These are phyloP conservation scores for Chaenogobius annularis DNA, from an alignment of 2,113 vertebrate genomes.

Conservation along the genomic window DNA sequence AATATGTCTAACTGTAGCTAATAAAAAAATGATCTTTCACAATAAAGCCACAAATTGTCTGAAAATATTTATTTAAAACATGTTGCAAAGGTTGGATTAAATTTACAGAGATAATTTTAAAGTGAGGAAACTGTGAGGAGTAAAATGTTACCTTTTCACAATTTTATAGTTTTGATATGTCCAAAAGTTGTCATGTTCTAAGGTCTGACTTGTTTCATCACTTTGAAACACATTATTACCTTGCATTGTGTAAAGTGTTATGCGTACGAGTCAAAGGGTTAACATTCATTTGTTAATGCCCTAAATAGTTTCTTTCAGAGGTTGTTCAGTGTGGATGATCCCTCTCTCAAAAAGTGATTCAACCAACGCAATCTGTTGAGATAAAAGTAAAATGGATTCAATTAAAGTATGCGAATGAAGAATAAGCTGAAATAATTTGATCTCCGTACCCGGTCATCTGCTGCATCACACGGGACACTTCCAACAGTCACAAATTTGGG, in stretches of 20 bases:
- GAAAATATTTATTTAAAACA: neutral
- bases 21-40: constrained; percentile 58
- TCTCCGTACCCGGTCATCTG: constrained; percentile 79
- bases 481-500: constrained; percentile 83
- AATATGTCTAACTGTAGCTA: constrained; percentile 50
- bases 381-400: neutral
- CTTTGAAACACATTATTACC: neutral
- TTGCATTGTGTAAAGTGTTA: neutral
- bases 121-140: too few species aligned
- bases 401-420: neutral
- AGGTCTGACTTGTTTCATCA: too few species aligned
- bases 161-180: neutral
- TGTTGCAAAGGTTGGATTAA: neutral
- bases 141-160: too few species aligned
- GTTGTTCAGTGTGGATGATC: constrained; percentile 69
- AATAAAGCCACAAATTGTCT: neutral
- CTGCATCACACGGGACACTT: constrained; percentile 82
- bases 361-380: constrained; percentile 68
- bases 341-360: constrained; percentile 76
- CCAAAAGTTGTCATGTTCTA: too few species aligned
- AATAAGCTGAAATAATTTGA: neutral
- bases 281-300: constrained; percentile 26
- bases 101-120: too few species aligned
- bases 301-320: constrained; percentile 31
- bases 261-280: constrained; percentile 6